These are phyloP conservation scores for Xanthia togata DNA, from an alignment of 2,888 invertebrate genomes.

Conservation along the genomic window DNA sequence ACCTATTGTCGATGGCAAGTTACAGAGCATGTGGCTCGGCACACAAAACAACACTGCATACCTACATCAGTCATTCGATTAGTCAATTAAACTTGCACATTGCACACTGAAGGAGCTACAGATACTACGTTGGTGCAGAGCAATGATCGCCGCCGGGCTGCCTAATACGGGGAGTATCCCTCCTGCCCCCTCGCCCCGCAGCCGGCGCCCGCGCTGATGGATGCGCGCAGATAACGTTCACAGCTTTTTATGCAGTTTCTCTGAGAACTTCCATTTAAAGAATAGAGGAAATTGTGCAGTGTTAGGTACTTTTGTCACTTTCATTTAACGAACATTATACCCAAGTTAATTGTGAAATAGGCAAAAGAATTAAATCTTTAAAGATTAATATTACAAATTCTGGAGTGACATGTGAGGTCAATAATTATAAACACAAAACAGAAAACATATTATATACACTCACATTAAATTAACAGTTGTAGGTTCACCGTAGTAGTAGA, in stretches of 20 bases:
- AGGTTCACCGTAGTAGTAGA: not conserved
- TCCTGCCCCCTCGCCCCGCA: not conserved
- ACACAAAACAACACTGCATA: not conserved
- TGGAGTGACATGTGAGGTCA: not conserved
- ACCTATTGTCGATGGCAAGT: not conserved
- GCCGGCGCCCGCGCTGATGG: constrained; percentile 25
- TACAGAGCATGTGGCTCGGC: not conserved
- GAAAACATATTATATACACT: not conserved
- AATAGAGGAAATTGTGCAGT: constrained; percentile 7
- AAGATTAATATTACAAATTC: not conserved
- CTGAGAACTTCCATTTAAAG: constrained; percentile 24
- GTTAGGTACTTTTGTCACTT: not conserved
- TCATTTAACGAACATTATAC: not conserved
- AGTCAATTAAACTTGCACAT: not conserved
- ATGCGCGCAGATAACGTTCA: constrained; percentile 36
- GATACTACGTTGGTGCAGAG: not conserved
- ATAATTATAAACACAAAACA: not conserved
- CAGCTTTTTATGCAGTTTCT: constrained; percentile 31
- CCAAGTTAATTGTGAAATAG: not conserved
- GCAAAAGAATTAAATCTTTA: not conserved
- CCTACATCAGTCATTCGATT: not conserved
- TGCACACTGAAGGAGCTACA: not conserved
- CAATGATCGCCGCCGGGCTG: constrained; percentile 2
- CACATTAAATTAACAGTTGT: not conserved
- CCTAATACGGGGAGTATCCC: constrained; percentile 7